Conservation (phyloP, 2,797 vertebrate genomes). For the Eospalax fontanierii region DNA sequence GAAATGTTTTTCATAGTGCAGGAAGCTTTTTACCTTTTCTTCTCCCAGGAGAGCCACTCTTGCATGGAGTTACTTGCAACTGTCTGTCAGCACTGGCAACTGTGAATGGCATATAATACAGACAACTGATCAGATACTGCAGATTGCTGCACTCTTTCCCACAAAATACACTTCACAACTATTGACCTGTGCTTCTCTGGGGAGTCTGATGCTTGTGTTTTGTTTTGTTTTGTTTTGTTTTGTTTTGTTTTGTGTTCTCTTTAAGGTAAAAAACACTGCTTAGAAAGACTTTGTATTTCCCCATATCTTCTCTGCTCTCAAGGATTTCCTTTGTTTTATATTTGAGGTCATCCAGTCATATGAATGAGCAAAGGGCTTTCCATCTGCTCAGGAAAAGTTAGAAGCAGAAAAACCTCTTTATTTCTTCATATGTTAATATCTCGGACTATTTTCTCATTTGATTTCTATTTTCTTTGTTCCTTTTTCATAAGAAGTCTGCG, state of each 20-base stretch:
- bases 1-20: neutral
- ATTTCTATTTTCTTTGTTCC: constrained; percentile 77
- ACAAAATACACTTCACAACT: constrained; percentile 57
- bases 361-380: constrained; percentile 64
- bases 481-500: constrained; percentile 75
- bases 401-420: constrained; percentile 47
- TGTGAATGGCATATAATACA: neutral
- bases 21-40: neutral
- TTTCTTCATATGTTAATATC: constrained; percentile 77
- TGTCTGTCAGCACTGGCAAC: neutral
- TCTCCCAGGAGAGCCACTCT: constrained; percentile 2
- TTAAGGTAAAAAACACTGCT: constrained; percentile 72
- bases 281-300: constrained; percentile 54
- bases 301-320: constrained; percentile 49
- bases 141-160: constrained; percentile 54
- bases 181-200: constrained; percentile 55
- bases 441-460: constrained; percentile 70
- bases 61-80: neutral
- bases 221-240: neutral
- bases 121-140: neutral
- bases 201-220: neutral
- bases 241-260: constrained; percentile 54
- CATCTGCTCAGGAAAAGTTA: constrained; percentile 71
- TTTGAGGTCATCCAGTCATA: constrained; percentile 72
- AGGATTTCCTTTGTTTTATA: constrained; percentile 75